phyloP scores from a whole-genome alignment of 2,113 vertebrate species.

The Saiga tatarica region DNA sequence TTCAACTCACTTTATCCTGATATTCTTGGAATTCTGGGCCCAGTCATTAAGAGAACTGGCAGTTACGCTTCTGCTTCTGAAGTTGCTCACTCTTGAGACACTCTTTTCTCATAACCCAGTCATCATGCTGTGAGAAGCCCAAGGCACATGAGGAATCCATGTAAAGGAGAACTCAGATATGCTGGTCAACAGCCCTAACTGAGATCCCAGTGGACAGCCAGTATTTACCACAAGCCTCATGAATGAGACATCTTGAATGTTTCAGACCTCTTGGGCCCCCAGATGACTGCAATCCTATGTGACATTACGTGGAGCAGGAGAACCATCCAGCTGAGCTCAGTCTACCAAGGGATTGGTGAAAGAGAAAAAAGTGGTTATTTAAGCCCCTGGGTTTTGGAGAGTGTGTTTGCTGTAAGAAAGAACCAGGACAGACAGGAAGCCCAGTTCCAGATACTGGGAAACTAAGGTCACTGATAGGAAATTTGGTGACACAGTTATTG shows the following conservation, averaged over 20 bases:
- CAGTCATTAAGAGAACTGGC: neutral
- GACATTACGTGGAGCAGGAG: neutral
- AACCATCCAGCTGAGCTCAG: neutral
- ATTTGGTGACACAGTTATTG: neutral
- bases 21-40: neutral
- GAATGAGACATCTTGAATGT: neutral
- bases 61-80: neutral
- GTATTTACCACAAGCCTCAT: neutral
- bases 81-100: neutral
- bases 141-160: neutral
- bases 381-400: neutral
- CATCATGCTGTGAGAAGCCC: neutral
- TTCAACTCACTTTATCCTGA: neutral
- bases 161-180: neutral
- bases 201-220: neutral
- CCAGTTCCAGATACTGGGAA: neutral
- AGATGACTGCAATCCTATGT: neutral
- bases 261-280: neutral
- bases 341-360: neutral
- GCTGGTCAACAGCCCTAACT: neutral
- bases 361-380: constrained; percentile 1
- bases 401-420: neutral
- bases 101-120: neutral
- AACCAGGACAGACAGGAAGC: neutral
- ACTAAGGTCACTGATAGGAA: neutral